Conservation (phyloP, 1,140 invertebrate species). For the Cheumatopsyche charites region DNA sequence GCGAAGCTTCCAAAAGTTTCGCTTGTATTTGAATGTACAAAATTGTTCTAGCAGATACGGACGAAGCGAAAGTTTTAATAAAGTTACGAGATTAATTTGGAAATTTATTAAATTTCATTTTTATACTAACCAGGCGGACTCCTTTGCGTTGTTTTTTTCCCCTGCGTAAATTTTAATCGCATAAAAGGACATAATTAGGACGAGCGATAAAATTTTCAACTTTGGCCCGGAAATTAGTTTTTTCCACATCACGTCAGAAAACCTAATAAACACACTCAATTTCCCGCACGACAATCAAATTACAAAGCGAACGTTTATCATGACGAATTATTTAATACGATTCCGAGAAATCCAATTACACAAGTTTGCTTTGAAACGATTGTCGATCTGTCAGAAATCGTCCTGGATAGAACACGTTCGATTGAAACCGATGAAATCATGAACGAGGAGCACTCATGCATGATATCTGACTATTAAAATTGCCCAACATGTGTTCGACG, state of each 20-base stretch:
- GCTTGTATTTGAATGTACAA: not conserved
- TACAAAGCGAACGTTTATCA: not conserved
- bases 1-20: not conserved
- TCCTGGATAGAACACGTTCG: not conserved
- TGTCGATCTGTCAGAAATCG: too few relatives aligned
- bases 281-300: not conserved
- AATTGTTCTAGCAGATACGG: slow-evolving; percentile 5
- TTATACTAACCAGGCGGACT: not conserved
- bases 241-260: too few relatives aligned
- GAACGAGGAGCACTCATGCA: not conserved
- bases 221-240: not conserved
- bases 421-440: not conserved
- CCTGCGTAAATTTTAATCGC: slow-evolving; percentile 1
- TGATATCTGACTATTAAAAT: not conserved
- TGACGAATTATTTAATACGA: not conserved
- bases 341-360: not conserved
- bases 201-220: slow-evolving; percentile 16
- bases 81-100: slow-evolving; percentile 22
- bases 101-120: slow-evolving; percentile 23
- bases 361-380: too few relatives aligned
- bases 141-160: not conserved
- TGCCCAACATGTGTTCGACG: too few relatives aligned
- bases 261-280: too few relatives aligned
- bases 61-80: slow-evolving; percentile 19
- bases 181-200: slow-evolving; percentile 22